Evolutionary conservation across 2,113 vertebrate genomes (phyloP), one percentile per base, ranked within the genome.

Genomic region (Oplegnathus fasciatus): DNA sequence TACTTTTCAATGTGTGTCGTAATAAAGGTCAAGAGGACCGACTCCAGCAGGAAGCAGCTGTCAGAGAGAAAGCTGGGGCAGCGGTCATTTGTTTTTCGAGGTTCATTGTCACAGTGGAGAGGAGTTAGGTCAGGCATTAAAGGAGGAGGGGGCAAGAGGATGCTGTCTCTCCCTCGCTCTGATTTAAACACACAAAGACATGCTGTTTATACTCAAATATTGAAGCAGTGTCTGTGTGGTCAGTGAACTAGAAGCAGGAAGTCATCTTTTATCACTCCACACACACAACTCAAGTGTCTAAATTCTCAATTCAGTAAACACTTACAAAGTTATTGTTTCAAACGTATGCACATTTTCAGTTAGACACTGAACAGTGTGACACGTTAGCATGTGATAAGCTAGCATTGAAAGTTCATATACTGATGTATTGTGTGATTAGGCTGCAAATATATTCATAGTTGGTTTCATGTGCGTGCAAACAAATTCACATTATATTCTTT

Each of bases 1-100:
- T 68, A 91, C 46, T 90, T 92, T 82, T 86, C 17, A 48, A 30
- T 57, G 48, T 11, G 58, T 80, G 46, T 75, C 1, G 5, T 64
- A 78, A 82, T 75, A 9, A 54, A 91, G 86, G 84, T 88, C 80
- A 78, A 71, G 50, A 57, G 64, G 74, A 57, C 26, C 18, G 28
- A 77, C 50, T 66, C 52, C 30, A 75, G 55, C 90, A 92, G 92
- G 92, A 94, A 89, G 71, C 90, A 94, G 90, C 88, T 92, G 91
- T 60, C 50, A 62, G 69, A 42, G 74, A 75, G 89, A 90, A 83
- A 86, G 86, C 76, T 22, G 34, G 30, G 60, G 71, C 15, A 28
- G 73, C 1, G 10, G 40, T 64, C 34, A 32, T 88, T 89, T 85
- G 77, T 57, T 85, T 90, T 79, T 66, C 8, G 34, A 72, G 75